These are phyloP conservation scores for Drosophila watanabei DNA, from an alignment of 1,140 invertebrate species.

Conservation along the genomic window DNA sequence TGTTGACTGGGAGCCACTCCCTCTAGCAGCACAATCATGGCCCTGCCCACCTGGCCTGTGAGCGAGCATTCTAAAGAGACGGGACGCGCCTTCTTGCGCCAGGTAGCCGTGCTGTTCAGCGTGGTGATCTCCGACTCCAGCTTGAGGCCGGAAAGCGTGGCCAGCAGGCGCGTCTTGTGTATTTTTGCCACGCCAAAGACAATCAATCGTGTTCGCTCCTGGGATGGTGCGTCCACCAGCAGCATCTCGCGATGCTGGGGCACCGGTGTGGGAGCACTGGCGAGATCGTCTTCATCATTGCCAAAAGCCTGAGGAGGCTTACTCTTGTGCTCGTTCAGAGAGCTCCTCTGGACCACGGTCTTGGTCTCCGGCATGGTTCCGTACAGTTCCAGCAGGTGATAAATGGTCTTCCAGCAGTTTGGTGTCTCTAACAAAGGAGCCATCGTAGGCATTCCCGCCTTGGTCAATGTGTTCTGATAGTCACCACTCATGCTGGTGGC, in stretches of 20 bases:
- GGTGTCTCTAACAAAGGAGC: slow-evolving; percentile 87
- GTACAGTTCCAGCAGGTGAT: slow-evolving; percentile 96
- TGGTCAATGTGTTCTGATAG: slow-evolving; percentile 76
- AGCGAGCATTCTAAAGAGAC: slow-evolving; percentile 93
- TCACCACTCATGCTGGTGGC: slow-evolving; percentile 79
- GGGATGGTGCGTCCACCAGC: slow-evolving; percentile 61
- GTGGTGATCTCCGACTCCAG: slow-evolving; percentile 85
- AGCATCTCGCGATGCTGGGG: slow-evolving; percentile 84
- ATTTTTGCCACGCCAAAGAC: slow-evolving; percentile 95
- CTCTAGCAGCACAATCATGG: slow-evolving; percentile 96
- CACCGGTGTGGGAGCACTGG: slow-evolving; percentile 86
- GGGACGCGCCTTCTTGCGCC: slow-evolving; percentile 83
- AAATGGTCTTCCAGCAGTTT: slow-evolving; percentile 97
- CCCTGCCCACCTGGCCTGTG: slow-evolving; percentile 95
- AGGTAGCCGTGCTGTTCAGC: slow-evolving; percentile 82
- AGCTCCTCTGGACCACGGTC: slow-evolving; percentile 88
- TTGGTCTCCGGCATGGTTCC: slow-evolving; percentile 97
- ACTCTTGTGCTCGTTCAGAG: slow-evolving; percentile 70
- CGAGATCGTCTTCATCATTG: slow-evolving; percentile 86
- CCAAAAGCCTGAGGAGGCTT: slow-evolving; percentile 47
- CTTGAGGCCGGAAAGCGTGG: slow-evolving; percentile 96
- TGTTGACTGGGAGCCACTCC: slow-evolving; percentile 95
- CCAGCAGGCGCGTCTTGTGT: slow-evolving; percentile 94
- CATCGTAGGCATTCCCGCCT: slow-evolving; percentile 63
- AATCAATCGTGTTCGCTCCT: slow-evolving; percentile 79